A percentile compares a stretch with the other conserved stretches of the same genome.
Conservation (phyloP, 2,113 vertebrate genomes). For the Psittacula cyanocephala region DNA sequence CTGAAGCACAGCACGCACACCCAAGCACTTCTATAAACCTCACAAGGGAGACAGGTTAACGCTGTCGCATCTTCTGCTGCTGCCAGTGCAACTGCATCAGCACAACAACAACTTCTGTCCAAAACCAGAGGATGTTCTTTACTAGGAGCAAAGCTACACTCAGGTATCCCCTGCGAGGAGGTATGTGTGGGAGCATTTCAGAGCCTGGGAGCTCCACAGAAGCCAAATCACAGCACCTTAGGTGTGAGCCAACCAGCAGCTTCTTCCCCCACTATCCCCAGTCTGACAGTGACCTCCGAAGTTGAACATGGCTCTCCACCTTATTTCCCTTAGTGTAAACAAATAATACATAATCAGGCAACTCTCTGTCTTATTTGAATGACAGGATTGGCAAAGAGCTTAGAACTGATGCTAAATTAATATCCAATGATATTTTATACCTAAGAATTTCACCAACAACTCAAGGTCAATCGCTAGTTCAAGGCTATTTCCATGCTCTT, state of each 20-base stretch:
- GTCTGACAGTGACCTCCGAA: neutral
- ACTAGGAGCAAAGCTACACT: accelerated
- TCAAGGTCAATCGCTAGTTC: constrained; percentile 30
- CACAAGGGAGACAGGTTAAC: neutral
- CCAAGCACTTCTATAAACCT: accelerated
- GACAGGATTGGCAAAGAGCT: neutral
- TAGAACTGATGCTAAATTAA: accelerated
- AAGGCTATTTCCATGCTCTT: neutral
- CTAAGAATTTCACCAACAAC: neutral
- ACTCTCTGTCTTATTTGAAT: neutral
- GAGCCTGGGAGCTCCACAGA: neutral
- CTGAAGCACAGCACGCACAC: neutral
- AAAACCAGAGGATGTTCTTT: accelerated
- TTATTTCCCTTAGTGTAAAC: neutral
- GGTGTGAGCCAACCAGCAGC: neutral
- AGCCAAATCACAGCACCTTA: neutral
- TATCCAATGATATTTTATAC: neutral
- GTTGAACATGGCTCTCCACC: neutral
- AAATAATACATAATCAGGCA: neutral
- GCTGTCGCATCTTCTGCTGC: accelerated
- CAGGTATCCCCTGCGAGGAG: neutral
- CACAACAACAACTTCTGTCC: neutral
- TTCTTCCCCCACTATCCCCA: neutral
- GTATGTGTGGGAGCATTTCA: neutral
- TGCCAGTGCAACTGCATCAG: neutral